phyloP scores from a whole-genome alignment of 2,888 invertebrate genomes.

The Petrolisthes cinctipes region DNA sequence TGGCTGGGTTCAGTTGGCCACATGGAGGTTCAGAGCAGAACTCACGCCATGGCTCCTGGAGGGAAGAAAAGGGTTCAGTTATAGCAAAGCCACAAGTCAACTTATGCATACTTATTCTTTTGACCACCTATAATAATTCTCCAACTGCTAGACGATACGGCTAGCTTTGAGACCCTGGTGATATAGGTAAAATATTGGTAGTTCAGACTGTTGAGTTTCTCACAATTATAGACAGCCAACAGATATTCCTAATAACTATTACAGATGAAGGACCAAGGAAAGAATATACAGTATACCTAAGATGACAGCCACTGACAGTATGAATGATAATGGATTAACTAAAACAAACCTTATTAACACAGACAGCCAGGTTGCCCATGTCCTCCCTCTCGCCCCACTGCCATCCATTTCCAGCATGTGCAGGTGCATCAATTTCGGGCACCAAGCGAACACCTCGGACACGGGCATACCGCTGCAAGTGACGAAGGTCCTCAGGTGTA shows the following conservation, averaged over 20 bases:
- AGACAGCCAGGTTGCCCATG: constrained; percentile 83
- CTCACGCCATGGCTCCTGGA: constrained; percentile 77
- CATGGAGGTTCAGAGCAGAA: constrained; percentile 88
- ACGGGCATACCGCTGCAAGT: constrained; percentile 82
- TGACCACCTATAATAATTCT: too few species aligned
- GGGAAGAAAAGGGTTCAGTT: not conserved
- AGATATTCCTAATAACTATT: too few species aligned
- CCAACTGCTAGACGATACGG: too few species aligned
- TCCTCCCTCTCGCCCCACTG: constrained; percentile 83
- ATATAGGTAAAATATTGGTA: too few species aligned
- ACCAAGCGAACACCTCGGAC: constrained; percentile 86
- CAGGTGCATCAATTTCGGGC: constrained; percentile 93
- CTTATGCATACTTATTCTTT: too few species aligned
- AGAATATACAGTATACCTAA: not conserved
- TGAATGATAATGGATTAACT: not conserved
- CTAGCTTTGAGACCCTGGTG: too few species aligned
- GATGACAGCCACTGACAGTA: not conserved
- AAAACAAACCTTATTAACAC: constrained; percentile 77
- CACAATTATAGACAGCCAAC: too few species aligned
- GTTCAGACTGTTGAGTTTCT: too few species aligned
- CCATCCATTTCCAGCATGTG: constrained; percentile 90
- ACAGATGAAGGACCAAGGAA: too few species aligned
- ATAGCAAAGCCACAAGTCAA: not conserved
- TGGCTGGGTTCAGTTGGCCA: constrained; percentile 82
- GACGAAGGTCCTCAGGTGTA: constrained; percentile 78